Conservation (phyloP, 2,888 invertebrate genomes). For the Dryomyza anilis region DNA sequence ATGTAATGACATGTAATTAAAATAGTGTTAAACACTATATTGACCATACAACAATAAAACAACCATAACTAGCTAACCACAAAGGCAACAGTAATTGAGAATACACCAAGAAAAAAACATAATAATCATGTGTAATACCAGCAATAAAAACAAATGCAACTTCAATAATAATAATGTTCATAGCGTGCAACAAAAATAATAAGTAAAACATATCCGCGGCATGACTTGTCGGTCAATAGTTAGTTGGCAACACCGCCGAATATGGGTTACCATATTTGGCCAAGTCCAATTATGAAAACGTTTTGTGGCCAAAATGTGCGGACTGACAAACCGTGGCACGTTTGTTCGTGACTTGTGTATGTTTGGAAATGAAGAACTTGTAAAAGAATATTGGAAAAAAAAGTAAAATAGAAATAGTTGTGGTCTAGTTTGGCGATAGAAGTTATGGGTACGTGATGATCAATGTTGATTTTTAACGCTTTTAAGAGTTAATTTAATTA, state of each 20-base stretch:
- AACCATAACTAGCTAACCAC: too few species aligned
- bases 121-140: not conserved
- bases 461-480: too few species aligned
- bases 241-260: not conserved
- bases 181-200: not conserved
- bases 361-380: too few species aligned
- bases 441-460: too few species aligned
- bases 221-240: not conserved
- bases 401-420: too few species aligned
- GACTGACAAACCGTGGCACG: too few species aligned
- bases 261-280: not conserved
- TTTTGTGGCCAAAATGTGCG: constrained; percentile 7
- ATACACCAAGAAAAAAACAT: not conserved
- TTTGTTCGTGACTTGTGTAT: too few species aligned
- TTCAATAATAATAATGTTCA: not conserved
- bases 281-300: constrained; percentile 15
- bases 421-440: too few species aligned
- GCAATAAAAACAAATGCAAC: not conserved
- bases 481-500: too few species aligned
- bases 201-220: not conserved
- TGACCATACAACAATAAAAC: too few species aligned
- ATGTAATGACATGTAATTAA: not conserved
- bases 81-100: not conserved
- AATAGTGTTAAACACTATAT: too few species aligned
- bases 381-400: too few species aligned